Conservation (phyloP, 2,888 invertebrate genomes). For the Drosophila recens region DNA sequence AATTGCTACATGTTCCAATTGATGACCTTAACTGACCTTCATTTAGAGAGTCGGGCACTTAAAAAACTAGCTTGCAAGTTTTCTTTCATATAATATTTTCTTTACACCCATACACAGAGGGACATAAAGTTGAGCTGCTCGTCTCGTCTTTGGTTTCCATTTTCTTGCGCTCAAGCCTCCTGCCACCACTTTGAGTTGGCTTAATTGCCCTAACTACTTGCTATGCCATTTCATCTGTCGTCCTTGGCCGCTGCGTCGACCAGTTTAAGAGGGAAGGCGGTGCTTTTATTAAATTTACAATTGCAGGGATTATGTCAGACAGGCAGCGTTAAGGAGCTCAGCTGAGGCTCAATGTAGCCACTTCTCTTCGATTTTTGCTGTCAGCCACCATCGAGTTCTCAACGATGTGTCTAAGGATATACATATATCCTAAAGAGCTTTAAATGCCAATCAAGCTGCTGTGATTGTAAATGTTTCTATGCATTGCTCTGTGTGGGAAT, state of each 20-base stretch:
- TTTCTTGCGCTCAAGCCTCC: neutral
- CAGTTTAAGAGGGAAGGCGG: slow-evolving; percentile 16
- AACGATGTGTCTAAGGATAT: slow-evolving; percentile 48
- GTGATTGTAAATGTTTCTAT: slow-evolving; percentile 56
- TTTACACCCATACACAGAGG: neutral
- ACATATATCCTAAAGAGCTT: slow-evolving; percentile 75
- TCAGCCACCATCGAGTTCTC: slow-evolving; percentile 38
- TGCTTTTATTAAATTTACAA: slow-evolving; percentile 73
- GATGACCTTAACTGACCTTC: slow-evolving; percentile 25
- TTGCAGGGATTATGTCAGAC: slow-evolving; percentile 81
- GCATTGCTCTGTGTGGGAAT: slow-evolving; percentile 1
- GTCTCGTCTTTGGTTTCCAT: neutral
- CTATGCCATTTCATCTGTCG: slow-evolving; percentile 31
- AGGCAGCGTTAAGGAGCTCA: slow-evolving; percentile 76
- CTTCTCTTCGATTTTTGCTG: slow-evolving; percentile 79
- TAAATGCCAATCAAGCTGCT: slow-evolving; percentile 77
- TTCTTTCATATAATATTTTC: slow-evolving; percentile 21
- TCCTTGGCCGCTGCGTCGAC: slow-evolving; percentile 11
- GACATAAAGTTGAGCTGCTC: slow-evolving; percentile 28
- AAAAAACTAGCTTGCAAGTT: slow-evolving; percentile 49
- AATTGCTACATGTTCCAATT: neutral
- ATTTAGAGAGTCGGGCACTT: slow-evolving; percentile 27
- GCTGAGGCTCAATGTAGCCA: slow-evolving; percentile 74
- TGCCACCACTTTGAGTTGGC: slow-evolving; percentile 25
- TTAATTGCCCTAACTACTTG: slow-evolving; percentile 69